Percentiles rank a stretch among this genome's conserved stretches.
Conservation (phyloP, 2,797 vertebrate species). For the Leuciscus waleckii region DNA sequence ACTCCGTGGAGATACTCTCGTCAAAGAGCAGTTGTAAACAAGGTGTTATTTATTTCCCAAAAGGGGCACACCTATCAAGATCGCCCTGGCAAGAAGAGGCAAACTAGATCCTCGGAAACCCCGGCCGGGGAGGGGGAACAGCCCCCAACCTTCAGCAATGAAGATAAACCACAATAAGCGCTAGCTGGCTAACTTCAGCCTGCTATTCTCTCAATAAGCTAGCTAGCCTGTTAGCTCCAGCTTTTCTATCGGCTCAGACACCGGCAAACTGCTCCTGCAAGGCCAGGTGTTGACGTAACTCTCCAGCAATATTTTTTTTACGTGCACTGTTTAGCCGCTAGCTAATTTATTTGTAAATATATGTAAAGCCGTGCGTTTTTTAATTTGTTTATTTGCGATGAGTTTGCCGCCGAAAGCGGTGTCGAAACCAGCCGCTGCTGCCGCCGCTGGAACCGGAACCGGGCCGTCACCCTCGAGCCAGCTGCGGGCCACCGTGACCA, state of each 20-base stretch:
- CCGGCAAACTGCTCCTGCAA: constrained; percentile 75
- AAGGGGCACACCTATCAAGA: constrained; percentile 82
- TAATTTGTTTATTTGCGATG: constrained; percentile 82
- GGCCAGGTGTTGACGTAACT: constrained; percentile 54
- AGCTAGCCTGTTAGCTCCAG: constrained; percentile 62
- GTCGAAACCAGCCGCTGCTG: constrained; percentile 86
- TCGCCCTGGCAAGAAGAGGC: constrained; percentile 79
- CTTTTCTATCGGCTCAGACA: constrained; percentile 69
- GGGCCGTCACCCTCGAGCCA: constrained; percentile 82
- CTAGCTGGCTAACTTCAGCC: constrained; percentile 65
- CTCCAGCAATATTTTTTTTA: constrained; percentile 62
- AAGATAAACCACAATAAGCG: constrained; percentile 66
- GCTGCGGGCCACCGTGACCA: constrained; percentile 80
- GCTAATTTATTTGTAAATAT: constrained; percentile 78
- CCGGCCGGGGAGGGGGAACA: constrained; percentile 90
- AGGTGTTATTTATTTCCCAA: constrained; percentile 79
- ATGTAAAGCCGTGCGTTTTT: constrained; percentile 64
- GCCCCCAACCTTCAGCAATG: constrained; percentile 82
- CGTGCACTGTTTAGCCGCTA: constrained; percentile 72
- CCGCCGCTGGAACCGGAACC: constrained; percentile 86
- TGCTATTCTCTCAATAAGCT: constrained; percentile 85
- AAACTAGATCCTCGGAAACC: constrained; percentile 80
- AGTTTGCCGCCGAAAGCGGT: constrained; percentile 97
- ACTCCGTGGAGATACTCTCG: constrained; percentile 81
- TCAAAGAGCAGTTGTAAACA: constrained; percentile 76